Evolutionary conservation across 1,140 invertebrate genomes (phyloP).

Genomic region (Pseudomyrmex pallidus): DNA sequence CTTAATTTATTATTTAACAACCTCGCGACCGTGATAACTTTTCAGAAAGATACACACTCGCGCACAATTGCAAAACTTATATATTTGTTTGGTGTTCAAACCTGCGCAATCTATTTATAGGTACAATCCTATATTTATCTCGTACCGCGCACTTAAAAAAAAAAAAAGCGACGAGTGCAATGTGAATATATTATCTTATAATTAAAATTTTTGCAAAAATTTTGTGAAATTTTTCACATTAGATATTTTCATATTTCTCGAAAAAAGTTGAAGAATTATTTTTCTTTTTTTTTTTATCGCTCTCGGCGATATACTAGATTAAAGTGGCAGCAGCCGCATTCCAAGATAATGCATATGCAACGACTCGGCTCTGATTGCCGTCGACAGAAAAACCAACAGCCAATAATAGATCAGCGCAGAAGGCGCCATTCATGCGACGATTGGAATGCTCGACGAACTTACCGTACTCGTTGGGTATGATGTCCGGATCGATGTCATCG

Average conservation of each 20-base stretch:
- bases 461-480: constrained; percentile 94
- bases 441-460: constrained; percentile 76
- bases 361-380: neutral
- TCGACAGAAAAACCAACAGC: constrained; percentile 9
- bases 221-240: neutral
- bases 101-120: no score
- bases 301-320: neutral
- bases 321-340: neutral
- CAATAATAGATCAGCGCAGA: neutral
- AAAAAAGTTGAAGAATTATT: neutral
- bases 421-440: constrained; percentile 44
- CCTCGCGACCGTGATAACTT: neutral
- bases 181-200: neutral
- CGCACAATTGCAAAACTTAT: no score
- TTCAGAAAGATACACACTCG: no score
- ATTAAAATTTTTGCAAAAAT: neutral
- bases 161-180: neutral
- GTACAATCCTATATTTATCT: neutral
- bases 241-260: neutral
- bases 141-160: neutral
- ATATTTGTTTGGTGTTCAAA: no score
- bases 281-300: neutral
- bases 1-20: constrained; percentile 12
- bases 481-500: constrained; percentile 91
- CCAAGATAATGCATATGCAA: constrained; percentile 30